A percentile compares a stretch with the other conserved stretches of the same genome.
Conservation (phyloP, 2,888 invertebrate genomes). For the Athrips mouffetella region DNA sequence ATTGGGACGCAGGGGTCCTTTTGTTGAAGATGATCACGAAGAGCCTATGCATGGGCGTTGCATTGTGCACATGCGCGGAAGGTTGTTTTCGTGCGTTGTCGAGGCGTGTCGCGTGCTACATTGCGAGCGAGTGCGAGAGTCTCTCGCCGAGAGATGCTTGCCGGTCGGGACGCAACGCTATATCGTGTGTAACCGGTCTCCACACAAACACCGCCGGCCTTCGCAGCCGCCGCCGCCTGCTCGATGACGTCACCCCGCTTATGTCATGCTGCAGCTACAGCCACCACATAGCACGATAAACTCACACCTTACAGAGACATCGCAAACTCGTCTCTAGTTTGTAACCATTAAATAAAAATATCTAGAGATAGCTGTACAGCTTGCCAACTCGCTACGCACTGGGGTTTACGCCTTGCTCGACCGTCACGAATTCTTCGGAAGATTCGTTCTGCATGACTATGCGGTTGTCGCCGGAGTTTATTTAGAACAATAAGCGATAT, state of each 20-base stretch:
- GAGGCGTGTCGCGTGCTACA: conserved; percentile 39
- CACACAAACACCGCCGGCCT: conserved; percentile 64
- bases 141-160: conserved; percentile 3
- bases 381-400: conserved; percentile 20
- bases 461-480: conserved; percentile 32
- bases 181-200: conserved; percentile 21
- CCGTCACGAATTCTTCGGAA: conserved; percentile 35
- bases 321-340: neutral
- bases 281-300: conserved; percentile 39
- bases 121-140: conserved; percentile 24
- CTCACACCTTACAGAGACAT: conserved; percentile 18
- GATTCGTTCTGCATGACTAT: conserved; percentile 52
- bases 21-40: conserved; percentile 4
- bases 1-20: neutral
- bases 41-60: conserved; percentile 2
- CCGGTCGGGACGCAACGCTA: conserved; percentile 17
- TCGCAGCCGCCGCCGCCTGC: conserved; percentile 66
- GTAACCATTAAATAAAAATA: conserved; percentile 12
- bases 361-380: conserved; percentile 14
- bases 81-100: conserved; percentile 12
- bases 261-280: conserved; percentile 61
- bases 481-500: conserved; percentile 46
- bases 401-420: conserved; percentile 36
- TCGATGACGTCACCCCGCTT: conserved; percentile 73
- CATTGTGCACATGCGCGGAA: conserved; percentile 19